These are phyloP conservation scores for Glaucomys volans DNA, from an alignment of 2,113 vertebrate species.

Conservation along the genomic window DNA sequence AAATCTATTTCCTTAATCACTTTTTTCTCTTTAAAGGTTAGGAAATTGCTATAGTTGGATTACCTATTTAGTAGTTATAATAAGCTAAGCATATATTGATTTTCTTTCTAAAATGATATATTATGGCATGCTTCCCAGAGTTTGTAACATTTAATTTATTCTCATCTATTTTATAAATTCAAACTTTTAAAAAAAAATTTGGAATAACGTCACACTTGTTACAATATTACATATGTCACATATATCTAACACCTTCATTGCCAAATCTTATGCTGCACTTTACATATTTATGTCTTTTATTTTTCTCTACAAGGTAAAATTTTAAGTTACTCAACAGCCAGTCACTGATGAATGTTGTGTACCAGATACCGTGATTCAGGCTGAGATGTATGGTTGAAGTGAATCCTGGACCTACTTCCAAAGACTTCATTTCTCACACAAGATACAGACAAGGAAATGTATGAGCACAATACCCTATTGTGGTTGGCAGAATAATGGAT, in stretches of 20 bases:
- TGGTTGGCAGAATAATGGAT: background rate
- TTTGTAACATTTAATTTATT: constrained; percentile 70
- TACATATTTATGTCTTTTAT: background rate
- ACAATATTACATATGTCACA: background rate
- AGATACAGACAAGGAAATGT: background rate
- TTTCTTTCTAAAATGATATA: constrained; percentile 81
- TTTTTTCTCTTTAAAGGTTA: constrained; percentile 78
- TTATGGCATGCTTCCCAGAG: constrained; percentile 56
- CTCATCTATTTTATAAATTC: constrained; percentile 49
- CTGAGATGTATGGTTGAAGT: background rate
- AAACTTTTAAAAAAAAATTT: constrained; percentile 30
- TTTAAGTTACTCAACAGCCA: background rate
- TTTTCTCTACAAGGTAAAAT: background rate
- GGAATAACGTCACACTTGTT: constrained; percentile 34
- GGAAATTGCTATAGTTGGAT: constrained; percentile 80
- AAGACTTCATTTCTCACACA: background rate
- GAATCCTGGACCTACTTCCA: background rate
- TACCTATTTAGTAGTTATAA: constrained; percentile 78
- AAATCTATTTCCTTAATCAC: constrained; percentile 80
- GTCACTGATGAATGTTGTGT: background rate
- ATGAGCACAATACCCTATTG: background rate
- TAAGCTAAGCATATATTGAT: constrained; percentile 80
- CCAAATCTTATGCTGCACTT: background rate
- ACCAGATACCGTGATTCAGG: background rate
- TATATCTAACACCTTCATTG: background rate